phyloP scores from a whole-genome alignment of 2,888 invertebrate genomes.

The Latrodectus hesperus region DNA sequence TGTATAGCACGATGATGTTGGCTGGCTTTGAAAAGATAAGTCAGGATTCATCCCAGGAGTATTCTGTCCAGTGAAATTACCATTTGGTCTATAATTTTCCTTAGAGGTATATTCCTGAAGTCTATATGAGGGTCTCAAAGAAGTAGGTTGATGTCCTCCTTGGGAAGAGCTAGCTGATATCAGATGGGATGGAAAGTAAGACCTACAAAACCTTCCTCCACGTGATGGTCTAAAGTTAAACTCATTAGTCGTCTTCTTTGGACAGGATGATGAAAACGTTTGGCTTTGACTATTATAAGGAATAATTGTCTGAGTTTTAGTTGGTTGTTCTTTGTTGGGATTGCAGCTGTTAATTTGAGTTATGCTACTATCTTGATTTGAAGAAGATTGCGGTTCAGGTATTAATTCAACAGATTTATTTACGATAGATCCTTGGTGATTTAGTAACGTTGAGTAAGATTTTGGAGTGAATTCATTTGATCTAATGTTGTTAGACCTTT shows the following conservation, averaged over 20 bases:
- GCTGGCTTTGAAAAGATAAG: neutral
- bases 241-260: conserved; percentile 17
- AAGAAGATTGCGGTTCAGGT: neutral
- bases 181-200: conserved; percentile 65
- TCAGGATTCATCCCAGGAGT: neutral
- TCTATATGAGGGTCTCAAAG: neutral
- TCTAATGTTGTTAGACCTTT: conserved; percentile 39
- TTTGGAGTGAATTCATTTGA: neutral
- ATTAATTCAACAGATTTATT: neutral
- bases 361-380: neutral
- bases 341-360: no score
- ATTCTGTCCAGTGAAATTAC: conserved; percentile 37
- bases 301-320: no score
- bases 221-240: conserved; percentile 58
- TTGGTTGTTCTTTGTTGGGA: no score
- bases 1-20: neutral
- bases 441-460: conserved; percentile 52
- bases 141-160: neutral
- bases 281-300: neutral
- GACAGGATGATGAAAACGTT: conserved; percentile 18
- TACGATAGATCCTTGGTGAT: conserved; percentile 12
- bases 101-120: neutral
- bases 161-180: conserved; percentile 13
- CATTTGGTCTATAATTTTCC: neutral
- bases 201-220: conserved; percentile 60